Conservation (phyloP, 2,888 invertebrate genomes). For the Venusia cambrica region DNA sequence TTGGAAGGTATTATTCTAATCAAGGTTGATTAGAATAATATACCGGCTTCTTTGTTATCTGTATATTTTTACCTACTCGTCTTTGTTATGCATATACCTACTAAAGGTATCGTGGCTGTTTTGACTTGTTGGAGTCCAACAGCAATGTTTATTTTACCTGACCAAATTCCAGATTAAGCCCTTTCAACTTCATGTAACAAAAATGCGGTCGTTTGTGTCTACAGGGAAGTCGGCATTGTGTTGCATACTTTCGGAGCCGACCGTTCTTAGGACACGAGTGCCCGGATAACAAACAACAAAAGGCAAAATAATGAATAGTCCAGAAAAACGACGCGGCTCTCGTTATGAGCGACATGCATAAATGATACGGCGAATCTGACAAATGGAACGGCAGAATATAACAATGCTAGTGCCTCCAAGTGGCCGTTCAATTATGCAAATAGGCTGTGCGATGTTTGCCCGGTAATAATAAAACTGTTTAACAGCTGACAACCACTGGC, state of each 20-base stretch:
- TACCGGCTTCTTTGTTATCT: too few species aligned
- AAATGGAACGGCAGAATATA: slow-evolving; percentile 79
- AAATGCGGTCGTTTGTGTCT: slow-evolving; percentile 64
- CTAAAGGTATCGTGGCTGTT: slow-evolving; percentile 31
- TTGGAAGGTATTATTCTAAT: slow-evolving; percentile 12
- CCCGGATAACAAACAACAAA: slow-evolving; percentile 68
- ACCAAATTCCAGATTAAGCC: slow-evolving; percentile 66
- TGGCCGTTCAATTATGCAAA: slow-evolving; percentile 82
- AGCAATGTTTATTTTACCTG: slow-evolving; percentile 65
- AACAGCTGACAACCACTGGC: slow-evolving; percentile 74
- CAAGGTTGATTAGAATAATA: too few species aligned
- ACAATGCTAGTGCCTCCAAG: slow-evolving; percentile 78
- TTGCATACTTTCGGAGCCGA: slow-evolving; percentile 52
- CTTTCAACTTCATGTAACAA: slow-evolving; percentile 63
- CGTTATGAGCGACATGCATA: slow-evolving; percentile 78
- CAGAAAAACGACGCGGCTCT: slow-evolving; percentile 71
- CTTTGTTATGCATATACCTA: slow-evolving; percentile 15
- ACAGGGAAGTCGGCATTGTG: slow-evolving; percentile 56
- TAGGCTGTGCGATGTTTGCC: slow-evolving; percentile 71
- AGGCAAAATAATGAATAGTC: slow-evolving; percentile 75
- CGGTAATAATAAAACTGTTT: slow-evolving; percentile 79
- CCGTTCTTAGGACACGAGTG: slow-evolving; percentile 59
- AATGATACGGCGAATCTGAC: slow-evolving; percentile 79
- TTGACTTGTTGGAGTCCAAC: slow-evolving; percentile 45
- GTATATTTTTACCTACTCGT: too few species aligned